A percentile compares a stretch with the other conserved stretches of the same genome.
These are phyloP conservation scores for Tamias sibiricus DNA, from an alignment of 2,113 vertebrate species.

Conservation along the genomic window DNA sequence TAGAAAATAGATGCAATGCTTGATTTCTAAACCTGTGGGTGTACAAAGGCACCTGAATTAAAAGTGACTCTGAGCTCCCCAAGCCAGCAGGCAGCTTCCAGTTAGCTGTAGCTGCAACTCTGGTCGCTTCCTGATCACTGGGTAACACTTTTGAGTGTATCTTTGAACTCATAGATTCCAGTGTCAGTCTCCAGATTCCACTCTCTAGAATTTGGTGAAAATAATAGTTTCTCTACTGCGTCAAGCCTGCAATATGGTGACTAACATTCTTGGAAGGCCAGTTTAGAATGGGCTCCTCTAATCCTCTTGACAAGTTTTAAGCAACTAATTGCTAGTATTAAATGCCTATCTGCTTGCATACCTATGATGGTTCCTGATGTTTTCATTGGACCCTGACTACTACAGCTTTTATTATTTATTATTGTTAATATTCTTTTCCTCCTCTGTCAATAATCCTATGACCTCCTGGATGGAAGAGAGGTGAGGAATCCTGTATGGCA, in stretches of 20 bases:
- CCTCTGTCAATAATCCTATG: background rate
- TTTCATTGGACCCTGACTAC: background rate
- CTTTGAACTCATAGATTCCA: background rate
- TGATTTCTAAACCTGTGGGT: background rate
- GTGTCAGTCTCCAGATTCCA: background rate
- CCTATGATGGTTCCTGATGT: background rate
- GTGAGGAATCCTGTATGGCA: background rate
- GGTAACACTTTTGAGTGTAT: background rate
- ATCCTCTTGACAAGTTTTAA: background rate
- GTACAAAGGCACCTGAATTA: background rate
- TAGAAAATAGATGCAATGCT: background rate
- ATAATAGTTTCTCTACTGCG: background rate
- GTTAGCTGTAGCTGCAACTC: background rate
- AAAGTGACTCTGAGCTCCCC: background rate
- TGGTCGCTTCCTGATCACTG: background rate
- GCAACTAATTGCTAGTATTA: background rate
- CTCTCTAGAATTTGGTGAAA: background rate
- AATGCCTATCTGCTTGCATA: background rate
- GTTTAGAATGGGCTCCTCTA: background rate
- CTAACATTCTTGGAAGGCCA: background rate
- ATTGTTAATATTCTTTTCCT: background rate
- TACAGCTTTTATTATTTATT: background rate
- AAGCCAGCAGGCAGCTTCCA: background rate
- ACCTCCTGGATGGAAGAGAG: background rate
- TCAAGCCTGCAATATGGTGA: background rate